Base-by-base conservation (phyloP, 1,140 invertebrate species). In the Calephelis nemesis region DNA sequence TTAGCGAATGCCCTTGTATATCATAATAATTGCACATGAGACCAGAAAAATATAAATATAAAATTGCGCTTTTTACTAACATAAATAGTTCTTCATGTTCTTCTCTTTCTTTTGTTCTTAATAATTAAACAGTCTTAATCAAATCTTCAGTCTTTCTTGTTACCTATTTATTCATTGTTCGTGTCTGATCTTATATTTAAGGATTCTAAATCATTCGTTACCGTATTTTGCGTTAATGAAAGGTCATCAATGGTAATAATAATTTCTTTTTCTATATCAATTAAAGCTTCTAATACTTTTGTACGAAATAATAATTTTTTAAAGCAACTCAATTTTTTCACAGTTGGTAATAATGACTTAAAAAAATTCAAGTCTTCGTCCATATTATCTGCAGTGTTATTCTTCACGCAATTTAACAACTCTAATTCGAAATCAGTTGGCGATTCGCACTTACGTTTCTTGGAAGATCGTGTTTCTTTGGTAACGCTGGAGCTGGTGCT, bases 301-400 rank as follows among this genome's bases (percentile, higher is more conserved):
- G 71, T 72, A 62, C 71, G 71, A 72, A 72, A 72, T 69, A 72
- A 63, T 72, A 72, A 65, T 72, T 72, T 72, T 72, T 69, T 65
- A 54, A 69, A 72, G 39, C 47, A 63, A 71, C 60, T 67, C n/a
- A 72, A 64, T 63, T 72, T 72, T 72, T 72, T 68, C n/a, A 72
- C 63, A 50, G 66, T 72, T 72, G 66, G 70, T 65, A 68, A 62
- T 68, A 67, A 68, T 65, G 69, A 71, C 60, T 71, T 67, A 60
- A 71, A 71, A 67, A 71, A 71, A 67, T 67, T 67, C 70, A 72
- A 68, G 50, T 72, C 70, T 72, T 72, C 70, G 62, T 72, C 70
- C 62, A 64, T 65, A 68, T 64, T 60, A 72, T 72, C 70, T 68
- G 66, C 70, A 68, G 66, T 72, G 70, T 68, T 72, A 68, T 72